Evolutionary conservation across 2,888 invertebrate genomes (phyloP), one percentile per base, ranked within the genome.

Genomic region (Antheraea assamensis): DNA sequence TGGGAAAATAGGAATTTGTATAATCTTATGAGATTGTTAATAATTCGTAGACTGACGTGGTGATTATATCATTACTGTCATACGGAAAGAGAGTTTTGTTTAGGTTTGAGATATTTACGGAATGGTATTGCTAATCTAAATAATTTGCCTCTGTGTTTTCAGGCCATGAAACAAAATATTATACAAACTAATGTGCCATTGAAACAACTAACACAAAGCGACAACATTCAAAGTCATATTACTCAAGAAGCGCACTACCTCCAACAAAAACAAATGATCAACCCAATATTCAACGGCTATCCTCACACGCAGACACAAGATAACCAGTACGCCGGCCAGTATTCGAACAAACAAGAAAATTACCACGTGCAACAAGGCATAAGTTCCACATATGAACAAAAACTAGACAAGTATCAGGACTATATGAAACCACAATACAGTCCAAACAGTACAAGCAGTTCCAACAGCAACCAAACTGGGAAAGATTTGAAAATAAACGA

Each of bases 401-500:
- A 94, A 82, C 76, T 87, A 87, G 76, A 95, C 79, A 95, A 95
- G 83, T 94, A 94, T 79, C 88, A 90, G 78, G 95, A 96, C 76
- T 94, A 94, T 81, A 86, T 94, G 73, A 93, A 95, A 82, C 92
- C 93, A 27, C 94, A 95, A 77, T 96, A 96, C 80, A 95, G 96
- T 82, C 95, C 96, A 77, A 96, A 93, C 82, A 94, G 94, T 79
- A 94, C 92, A 74, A 93, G 92, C 83, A 94, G 94, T 85, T 93
- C 94, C 15, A 94, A 92, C 82, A 94, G 93, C 79, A 94, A 92
- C 75, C 94, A 94, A 89, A 91, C 90, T 55, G 90, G 91, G 24
- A 95, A 94, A 85, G 94, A 94, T 79, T 82, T 91, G 70, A 95
- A 93, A 87, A 92, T 92, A 80, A 95, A 92, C 79, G 95, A 93